Conservation (phyloP, 2,797 vertebrate species). For the Sebastes alutus region DNA sequence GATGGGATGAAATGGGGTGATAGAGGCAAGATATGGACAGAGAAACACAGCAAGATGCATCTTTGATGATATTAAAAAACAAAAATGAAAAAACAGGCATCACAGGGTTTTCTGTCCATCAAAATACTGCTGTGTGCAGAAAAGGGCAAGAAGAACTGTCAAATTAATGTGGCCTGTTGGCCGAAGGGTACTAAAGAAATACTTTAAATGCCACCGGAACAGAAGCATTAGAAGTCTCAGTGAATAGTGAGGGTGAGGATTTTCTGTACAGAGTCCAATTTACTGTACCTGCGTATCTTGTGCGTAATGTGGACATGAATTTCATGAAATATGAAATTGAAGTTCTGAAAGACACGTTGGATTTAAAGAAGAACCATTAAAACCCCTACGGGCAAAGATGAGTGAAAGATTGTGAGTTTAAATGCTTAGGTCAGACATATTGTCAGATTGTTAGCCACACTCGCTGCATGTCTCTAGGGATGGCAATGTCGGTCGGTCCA, state of each 20-base stretch:
- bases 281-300: constrained; percentile 1
- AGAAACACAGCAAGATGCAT: constrained; percentile 14
- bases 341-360: neutral
- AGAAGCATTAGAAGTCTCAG: neutral
- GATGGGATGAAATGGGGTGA: neutral
- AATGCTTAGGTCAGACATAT: neutral
- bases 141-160: constrained; percentile 6
- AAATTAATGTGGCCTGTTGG: constrained; percentile 1
- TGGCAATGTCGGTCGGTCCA: neutral
- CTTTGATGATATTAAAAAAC: constrained; percentile 34
- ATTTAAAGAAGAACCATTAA: neutral
- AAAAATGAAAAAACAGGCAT: constrained; percentile 4
- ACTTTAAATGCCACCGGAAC: neutral
- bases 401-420: neutral
- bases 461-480: neutral
- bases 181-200: neutral
- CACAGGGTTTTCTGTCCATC: constrained; percentile 9
- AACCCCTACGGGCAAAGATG: neutral
- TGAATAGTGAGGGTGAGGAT: neutral
- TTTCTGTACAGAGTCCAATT: neutral
- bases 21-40: neutral
- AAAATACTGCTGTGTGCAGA: neutral
- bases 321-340: neutral
- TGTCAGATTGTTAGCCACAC: neutral
- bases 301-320: neutral